These are phyloP conservation scores for Spongia lamella DNA, from an alignment of 37 sponge, comb jelly and placozoan genomes.

Conservation along the genomic window DNA sequence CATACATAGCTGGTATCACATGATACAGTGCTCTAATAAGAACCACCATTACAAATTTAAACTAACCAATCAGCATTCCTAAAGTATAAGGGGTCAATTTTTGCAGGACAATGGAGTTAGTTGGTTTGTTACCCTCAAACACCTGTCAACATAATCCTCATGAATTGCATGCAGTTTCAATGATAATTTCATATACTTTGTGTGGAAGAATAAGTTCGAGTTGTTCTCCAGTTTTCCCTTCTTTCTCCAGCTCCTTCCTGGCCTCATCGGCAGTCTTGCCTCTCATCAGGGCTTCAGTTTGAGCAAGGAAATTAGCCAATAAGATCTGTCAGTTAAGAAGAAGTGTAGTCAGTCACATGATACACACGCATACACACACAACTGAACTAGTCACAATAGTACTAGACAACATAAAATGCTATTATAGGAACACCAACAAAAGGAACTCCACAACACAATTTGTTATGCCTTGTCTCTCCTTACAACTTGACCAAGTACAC, in stretches of 20 bases:
- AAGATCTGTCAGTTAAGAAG: conserved; percentile 66
- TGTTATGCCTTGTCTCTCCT: neutral
- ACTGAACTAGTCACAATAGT: no score
- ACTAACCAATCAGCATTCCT: conserved; percentile 87
- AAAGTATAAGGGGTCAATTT: conserved; percentile 91
- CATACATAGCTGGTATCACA: conserved; percentile 81
- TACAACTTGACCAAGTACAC: neutral
- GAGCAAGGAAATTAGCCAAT: conserved; percentile 95
- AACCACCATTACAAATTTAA: neutral
- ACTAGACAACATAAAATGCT: no score
- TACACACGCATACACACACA: neutral
- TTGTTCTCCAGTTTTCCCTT: conserved; percentile 60
- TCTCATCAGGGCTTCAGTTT: conserved; percentile 96
- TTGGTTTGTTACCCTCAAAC: conserved; percentile 96
- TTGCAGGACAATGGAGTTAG: conserved; percentile 90
- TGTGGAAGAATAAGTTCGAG: conserved; percentile 80
- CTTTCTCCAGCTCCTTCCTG: conserved; percentile 65
- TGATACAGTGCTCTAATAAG: neutral
- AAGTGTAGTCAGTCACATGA: no score
- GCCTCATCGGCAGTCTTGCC: conserved; percentile 94
- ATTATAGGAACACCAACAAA: neutral
- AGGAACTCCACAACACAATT: neutral
- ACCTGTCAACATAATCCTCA: no score
- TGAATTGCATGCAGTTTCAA: no score
- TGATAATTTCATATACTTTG: no score